These are phyloP conservation scores for Megalopta genalis DNA, from an alignment of 1,140 invertebrate genomes.

Conservation along the genomic window DNA sequence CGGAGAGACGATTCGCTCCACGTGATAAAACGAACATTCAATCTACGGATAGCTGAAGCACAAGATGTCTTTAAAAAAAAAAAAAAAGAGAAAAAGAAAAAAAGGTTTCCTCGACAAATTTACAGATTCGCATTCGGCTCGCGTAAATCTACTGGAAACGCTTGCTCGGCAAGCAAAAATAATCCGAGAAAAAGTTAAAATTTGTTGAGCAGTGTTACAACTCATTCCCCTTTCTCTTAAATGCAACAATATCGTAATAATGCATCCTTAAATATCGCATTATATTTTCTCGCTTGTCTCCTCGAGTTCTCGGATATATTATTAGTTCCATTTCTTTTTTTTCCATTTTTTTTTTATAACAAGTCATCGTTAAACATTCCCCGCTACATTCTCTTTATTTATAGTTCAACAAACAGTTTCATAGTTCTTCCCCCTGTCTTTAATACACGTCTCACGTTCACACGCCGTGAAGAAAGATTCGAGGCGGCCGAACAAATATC, in stretches of 20 bases:
- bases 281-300: conserved; percentile 22
- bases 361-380: conserved; percentile 31
- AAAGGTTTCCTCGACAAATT: too few relatives aligned
- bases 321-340: conserved; percentile 9
- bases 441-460: not conserved
- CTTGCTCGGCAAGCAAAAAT: too few relatives aligned
- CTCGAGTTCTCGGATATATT: conserved; percentile 10
- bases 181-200: too few relatives aligned
- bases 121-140: too few relatives aligned
- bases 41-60: too few relatives aligned
- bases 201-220: conserved; percentile 6
- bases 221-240: conserved; percentile 18
- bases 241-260: conserved; percentile 41
- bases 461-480: not conserved
- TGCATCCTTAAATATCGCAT: conserved; percentile 14
- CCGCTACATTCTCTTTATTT: conserved; percentile 34
- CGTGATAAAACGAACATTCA: too few relatives aligned
- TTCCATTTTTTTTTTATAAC: conserved; percentile 20
- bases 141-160: too few relatives aligned
- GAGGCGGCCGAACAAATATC: conserved; percentile 8
- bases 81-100: too few relatives aligned
- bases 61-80: too few relatives aligned
- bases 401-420: conserved; percentile 45
- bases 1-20: too few relatives aligned
- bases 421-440: conserved; percentile 26